These are phyloP conservation scores for Eupithecia vulgata DNA, from an alignment of 2,888 invertebrate genomes.

Conservation along the genomic window DNA sequence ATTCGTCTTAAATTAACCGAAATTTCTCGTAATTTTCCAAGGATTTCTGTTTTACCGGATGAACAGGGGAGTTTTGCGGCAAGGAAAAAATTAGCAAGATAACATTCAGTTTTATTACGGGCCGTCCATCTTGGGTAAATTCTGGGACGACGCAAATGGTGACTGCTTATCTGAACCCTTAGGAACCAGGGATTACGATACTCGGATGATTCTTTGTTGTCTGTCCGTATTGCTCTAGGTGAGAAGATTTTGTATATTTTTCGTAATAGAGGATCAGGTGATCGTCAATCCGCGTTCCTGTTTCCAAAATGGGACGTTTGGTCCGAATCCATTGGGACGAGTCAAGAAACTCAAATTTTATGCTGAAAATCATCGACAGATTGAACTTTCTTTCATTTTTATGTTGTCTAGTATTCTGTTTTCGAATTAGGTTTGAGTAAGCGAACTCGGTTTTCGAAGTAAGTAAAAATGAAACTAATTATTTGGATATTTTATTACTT, in stretches of 20 bases:
- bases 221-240: not conserved
- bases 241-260: conserved; percentile 2
- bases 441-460: not conserved
- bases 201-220: conserved; percentile 17
- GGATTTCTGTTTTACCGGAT: conserved; percentile 53
- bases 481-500: not conserved
- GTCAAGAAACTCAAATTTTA: no score
- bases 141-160: conserved; percentile 64
- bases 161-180: conserved; percentile 59
- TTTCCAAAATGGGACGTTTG: no score
- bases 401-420: not conserved
- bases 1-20: conserved; percentile 49
- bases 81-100: conserved; percentile 72
- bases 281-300: not conserved
- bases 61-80: conserved; percentile 51
- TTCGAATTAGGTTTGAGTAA: not conserved
- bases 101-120: conserved; percentile 72
- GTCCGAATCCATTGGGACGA: no score
- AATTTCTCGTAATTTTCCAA: conserved; percentile 56
- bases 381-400: not conserved
- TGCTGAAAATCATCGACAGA: not conserved
- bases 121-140: conserved; percentile 65
- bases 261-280: not conserved
- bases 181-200: conserved; percentile 42
- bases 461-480: not conserved